Evolutionary conservation across 2,888 invertebrate genomes (phyloP).

Genomic region (Drosophila dives): DNA sequence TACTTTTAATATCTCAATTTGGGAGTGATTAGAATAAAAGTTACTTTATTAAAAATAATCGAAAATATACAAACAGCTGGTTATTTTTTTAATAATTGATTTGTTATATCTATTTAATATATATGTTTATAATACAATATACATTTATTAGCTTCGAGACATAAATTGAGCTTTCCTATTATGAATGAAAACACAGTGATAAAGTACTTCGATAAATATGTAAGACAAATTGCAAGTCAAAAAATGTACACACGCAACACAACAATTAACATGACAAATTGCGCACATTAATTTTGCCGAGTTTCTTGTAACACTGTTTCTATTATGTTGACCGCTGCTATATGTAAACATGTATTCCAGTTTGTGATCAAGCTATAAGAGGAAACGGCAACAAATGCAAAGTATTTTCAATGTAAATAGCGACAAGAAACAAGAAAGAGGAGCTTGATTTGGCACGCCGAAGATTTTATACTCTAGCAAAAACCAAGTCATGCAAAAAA

Average conservation of each 20-base stretch:
- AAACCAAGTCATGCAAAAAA: background rate
- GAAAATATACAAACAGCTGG: background rate
- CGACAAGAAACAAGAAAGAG: background rate
- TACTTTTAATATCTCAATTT: background rate
- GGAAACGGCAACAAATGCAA: slow-evolving; percentile 11
- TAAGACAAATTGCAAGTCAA: background rate
- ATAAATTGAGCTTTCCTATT: background rate
- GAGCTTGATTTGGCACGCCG: background rate
- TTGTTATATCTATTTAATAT: background rate
- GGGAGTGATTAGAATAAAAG: background rate
- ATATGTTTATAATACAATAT: background rate
- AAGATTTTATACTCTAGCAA: background rate
- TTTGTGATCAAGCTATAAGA: slow-evolving; percentile 1
- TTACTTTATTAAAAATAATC: background rate
- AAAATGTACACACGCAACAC: background rate
- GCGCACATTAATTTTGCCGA: background rate
- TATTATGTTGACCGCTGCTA: background rate
- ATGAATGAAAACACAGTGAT: background rate
- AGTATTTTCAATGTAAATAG: slow-evolving; percentile 11
- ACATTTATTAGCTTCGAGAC: background rate
- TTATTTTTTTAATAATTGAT: background rate
- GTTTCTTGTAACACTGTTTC: background rate
- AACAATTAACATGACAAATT: background rate
- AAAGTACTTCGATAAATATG: background rate
- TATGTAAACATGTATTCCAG: background rate